Percentiles rank a stretch among this genome's conserved stretches.
These are phyloP conservation scores for Stigmatopora argus DNA, from an alignment of 2,113 vertebrate genomes.

Conservation along the genomic window DNA sequence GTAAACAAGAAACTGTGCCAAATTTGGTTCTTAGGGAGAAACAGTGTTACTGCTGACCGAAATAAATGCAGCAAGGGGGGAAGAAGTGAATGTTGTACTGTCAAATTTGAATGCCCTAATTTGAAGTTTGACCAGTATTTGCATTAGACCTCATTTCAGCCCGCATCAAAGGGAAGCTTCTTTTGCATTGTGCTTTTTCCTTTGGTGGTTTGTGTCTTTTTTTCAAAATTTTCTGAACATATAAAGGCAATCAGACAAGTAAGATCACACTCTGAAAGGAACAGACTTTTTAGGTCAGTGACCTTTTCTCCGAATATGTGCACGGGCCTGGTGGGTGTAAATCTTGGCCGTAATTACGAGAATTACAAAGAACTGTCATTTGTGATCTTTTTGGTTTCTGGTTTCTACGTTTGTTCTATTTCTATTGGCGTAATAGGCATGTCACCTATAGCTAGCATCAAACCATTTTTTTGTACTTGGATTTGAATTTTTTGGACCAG, in stretches of 20 bases:
- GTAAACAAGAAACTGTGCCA: background rate
- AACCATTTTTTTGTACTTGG: background rate
- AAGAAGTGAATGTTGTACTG: background rate
- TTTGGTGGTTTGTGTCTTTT: background rate
- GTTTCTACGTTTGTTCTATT: background rate
- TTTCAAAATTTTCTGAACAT: background rate
- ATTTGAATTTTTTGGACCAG: background rate
- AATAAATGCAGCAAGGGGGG: background rate
- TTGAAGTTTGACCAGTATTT: background rate
- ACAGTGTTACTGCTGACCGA: background rate
- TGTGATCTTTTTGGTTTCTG: background rate
- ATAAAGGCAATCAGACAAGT: background rate
- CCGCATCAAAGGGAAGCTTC: background rate
- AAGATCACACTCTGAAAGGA: background rate
- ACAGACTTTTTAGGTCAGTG: background rate
- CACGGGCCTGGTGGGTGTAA: too few relatives aligned
- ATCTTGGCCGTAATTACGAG: background rate
- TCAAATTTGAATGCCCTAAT: background rate
- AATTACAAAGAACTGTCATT: background rate
- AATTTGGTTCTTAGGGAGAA: background rate
- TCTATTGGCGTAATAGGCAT: background rate
- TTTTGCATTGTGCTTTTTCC: background rate
- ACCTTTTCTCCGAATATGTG: too few relatives aligned
- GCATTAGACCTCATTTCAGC: background rate
- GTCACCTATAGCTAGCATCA: background rate